Conservation (phyloP, 1,140 invertebrate genomes). For the Lepidostoma basale region DNA sequence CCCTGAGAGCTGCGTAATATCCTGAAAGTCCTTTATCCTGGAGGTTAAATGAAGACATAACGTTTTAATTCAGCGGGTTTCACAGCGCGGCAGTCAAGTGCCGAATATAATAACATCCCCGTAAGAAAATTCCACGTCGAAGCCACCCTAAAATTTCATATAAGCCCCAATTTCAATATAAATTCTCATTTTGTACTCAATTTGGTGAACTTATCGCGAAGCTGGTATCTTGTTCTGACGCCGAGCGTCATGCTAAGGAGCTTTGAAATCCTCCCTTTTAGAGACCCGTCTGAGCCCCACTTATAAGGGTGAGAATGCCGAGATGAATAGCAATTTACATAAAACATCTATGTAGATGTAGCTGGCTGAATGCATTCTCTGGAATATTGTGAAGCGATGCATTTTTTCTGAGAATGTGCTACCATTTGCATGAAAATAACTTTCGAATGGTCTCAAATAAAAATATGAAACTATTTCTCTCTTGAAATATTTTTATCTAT, state of each 20-base stretch:
- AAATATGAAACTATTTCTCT: no score
- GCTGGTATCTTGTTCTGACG: constrained; percentile 19
- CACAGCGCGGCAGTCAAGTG: not conserved
- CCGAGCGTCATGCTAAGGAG: constrained; percentile 1
- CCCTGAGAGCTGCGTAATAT: constrained; percentile 6
- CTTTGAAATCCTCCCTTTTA: constrained; percentile 8
- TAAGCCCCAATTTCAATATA: constrained; percentile 41
- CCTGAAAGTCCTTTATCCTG: constrained; percentile 12
- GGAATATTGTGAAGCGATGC: no score
- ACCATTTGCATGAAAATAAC: no score
- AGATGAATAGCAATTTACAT: no score
- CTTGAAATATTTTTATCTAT: no score
- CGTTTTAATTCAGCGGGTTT: constrained; percentile 14
- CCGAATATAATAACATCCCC: constrained; percentile 12
- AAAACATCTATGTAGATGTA: no score
- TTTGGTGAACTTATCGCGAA: constrained; percentile 35
- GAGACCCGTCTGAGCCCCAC: not conserved
- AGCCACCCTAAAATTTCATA: constrained; percentile 24
- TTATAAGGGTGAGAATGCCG: not conserved
- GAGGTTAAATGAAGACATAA: not conserved
- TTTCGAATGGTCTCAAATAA: no score
- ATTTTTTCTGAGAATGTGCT: no score
- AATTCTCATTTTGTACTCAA: constrained; percentile 43
- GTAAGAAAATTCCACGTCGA: constrained; percentile 13
- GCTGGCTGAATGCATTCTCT: not conserved